Evolutionary conservation across 2,888 invertebrate species (phyloP).

Genomic region (Amorpha juglandis): DNA sequence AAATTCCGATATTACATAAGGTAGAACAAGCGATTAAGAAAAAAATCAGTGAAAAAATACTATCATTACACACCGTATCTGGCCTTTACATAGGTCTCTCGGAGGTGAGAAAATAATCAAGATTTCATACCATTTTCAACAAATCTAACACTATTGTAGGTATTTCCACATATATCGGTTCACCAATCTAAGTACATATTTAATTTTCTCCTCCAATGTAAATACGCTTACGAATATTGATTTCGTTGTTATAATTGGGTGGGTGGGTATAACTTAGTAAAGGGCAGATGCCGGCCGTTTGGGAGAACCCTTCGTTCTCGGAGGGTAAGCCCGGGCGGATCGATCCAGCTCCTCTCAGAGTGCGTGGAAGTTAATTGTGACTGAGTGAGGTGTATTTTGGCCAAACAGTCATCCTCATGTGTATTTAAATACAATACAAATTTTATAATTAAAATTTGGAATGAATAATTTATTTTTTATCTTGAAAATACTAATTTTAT

Average conservation of each 20-base stretch:
- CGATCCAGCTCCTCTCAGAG: slow-evolving; percentile 57
- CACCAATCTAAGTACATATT: background rate
- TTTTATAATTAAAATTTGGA: too few species aligned
- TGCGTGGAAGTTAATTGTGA: slow-evolving; percentile 6
- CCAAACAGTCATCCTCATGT: background rate
- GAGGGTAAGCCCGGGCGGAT: slow-evolving; percentile 61
- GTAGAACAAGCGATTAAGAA: too few species aligned
- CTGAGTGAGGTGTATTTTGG: background rate
- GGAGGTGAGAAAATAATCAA: too few species aligned
- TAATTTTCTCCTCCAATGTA: background rate
- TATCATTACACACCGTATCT: too few species aligned
- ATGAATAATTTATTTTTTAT: too few species aligned
- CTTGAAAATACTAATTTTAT: too few species aligned
- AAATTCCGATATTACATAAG: too few species aligned
- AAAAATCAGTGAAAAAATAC: too few species aligned
- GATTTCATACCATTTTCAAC: too few species aligned
- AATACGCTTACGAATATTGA: background rate
- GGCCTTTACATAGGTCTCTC: too few species aligned
- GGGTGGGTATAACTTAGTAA: slow-evolving; percentile 15
- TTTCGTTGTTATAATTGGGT: slow-evolving; percentile 18
- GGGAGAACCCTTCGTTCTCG: slow-evolving; percentile 26
- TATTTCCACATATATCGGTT: background rate
- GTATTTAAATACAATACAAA: too few species aligned
- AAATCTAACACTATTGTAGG: background rate
- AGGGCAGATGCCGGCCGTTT: slow-evolving; percentile 33